Conservation (phyloP, 2,888 invertebrate genomes). For the Drymonia ruficornis region DNA sequence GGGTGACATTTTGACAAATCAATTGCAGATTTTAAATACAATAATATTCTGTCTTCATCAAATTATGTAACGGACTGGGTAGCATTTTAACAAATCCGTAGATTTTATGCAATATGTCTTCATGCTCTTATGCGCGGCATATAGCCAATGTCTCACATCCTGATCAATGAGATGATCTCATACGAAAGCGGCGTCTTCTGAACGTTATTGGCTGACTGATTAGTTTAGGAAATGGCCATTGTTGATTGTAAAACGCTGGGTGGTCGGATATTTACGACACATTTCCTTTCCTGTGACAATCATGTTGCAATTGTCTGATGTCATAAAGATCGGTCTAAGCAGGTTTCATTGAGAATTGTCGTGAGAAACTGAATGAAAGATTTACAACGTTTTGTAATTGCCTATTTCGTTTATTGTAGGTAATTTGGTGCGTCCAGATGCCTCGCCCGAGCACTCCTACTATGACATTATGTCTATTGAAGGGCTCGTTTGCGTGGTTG, state of each 20-base stretch:
- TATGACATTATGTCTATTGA: too few species aligned
- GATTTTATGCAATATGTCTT: too few species aligned
- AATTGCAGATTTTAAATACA: too few species aligned
- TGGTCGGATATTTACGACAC: slow-evolving; percentile 7
- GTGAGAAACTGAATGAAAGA: neutral
- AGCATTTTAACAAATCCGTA: too few species aligned
- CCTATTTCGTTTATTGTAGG: neutral
- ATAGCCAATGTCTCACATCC: slow-evolving; percentile 1
- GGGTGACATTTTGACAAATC: too few species aligned
- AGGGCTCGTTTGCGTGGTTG: too few species aligned
- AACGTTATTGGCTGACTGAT: slow-evolving; percentile 3
- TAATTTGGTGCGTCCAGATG: too few species aligned
- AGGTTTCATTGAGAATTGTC: slow-evolving; percentile 3
- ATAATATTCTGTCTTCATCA: too few species aligned
- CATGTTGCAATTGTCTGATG: slow-evolving; percentile 1
- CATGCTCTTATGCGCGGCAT: neutral
- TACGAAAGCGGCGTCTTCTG: neutral
- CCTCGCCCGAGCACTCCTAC: too few species aligned
- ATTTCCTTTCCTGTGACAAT: slow-evolving; percentile 3
- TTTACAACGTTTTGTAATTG: neutral
- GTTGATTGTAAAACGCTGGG: slow-evolving; percentile 7
- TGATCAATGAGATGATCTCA: slow-evolving; percentile 1
- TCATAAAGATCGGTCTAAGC: neutral
- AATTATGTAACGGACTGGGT: too few species aligned
- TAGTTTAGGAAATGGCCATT: slow-evolving; percentile 4